Evolutionary conservation across 2,888 invertebrate genomes (phyloP), one percentile per base, ranked within the genome.

Genomic region (Drosophila acutilabella): DNA sequence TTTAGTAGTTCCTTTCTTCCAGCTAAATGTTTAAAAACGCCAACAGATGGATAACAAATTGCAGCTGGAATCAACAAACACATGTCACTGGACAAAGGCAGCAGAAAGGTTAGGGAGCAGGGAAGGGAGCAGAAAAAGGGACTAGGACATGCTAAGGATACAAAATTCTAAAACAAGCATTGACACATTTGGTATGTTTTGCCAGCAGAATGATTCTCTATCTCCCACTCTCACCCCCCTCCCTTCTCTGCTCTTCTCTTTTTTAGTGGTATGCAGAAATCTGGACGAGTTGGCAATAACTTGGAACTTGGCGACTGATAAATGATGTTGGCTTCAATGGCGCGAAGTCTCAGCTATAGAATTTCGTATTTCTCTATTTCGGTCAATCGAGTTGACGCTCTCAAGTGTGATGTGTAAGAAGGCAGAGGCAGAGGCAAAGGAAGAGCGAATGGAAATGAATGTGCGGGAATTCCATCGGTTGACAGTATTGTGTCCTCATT

Each of bases 311-410:
- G 81, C 89, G 67, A 75, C 81, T 89, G 85, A 85, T 89, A 88
- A 89, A 85, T 84, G 83, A 84, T 83, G 88, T 70, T 72, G 71
- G 77, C 71, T 64, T 61, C 40, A 54, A 53, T 66, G 61, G 71
- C 76, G 80, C 66, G 67, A 80, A 71, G 53, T 80, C 61, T 36
- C 13, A 70, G 69, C 69, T 73, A 73, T 68, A 89, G 81, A 80
- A 90, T 81, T 89, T 79, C 89, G 81, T 78, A 90, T 81, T 89
- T 79, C 89, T 89, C 87, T 80, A 89, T 88, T 90, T 91, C 83
- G 91, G 91, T 91, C 91, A 91, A 91, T 85, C 86, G 86, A 80
- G 82, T 59, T 87, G 78, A 71, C 71, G 71, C 73, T 73, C 48
- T 64, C 66, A 44, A 58, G 61, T 65, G 74, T 61, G 71, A 64